Conservation (phyloP, 2,797 vertebrate species). For the Etheostoma nigrum region DNA sequence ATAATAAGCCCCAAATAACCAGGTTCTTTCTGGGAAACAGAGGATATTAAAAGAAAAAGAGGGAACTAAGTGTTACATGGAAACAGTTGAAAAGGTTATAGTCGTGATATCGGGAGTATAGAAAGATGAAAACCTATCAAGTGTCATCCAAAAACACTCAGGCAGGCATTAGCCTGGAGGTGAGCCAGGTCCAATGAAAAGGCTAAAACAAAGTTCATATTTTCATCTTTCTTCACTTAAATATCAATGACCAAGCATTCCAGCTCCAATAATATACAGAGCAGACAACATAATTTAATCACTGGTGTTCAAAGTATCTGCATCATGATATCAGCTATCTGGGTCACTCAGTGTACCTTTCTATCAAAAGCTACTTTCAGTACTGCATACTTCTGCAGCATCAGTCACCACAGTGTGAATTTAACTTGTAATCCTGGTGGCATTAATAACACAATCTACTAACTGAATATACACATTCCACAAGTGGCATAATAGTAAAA, state of each 20-base stretch:
- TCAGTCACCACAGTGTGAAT: background rate
- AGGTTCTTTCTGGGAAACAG: background rate
- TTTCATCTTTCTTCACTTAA: background rate
- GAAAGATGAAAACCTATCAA: slow-evolving; percentile 21
- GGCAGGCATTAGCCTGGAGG: slow-evolving; percentile 1
- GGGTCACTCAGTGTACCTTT: background rate
- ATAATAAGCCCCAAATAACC: background rate
- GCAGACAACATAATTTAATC: background rate
- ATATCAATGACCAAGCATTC: background rate
- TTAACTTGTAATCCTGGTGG: background rate
- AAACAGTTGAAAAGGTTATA: background rate
- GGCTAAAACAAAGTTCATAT: background rate
- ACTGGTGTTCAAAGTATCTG: slow-evolving; percentile 1
- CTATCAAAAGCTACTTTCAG: background rate
- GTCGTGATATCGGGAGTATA: background rate
- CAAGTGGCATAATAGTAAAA: background rate
- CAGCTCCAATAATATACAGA: rapidly evolving
- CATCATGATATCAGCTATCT: background rate
- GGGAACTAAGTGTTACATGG: background rate
- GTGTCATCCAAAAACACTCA: background rate
- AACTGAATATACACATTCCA: background rate
- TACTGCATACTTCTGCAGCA: background rate
- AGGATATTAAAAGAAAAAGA: background rate
- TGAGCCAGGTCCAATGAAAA: background rate
- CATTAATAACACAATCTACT: background rate